A percentile compares a stretch with the other conserved stretches of the same genome.
These are phyloP conservation scores for Platyura marginata DNA, from an alignment of 1,140 invertebrate species.

Conservation along the genomic window DNA sequence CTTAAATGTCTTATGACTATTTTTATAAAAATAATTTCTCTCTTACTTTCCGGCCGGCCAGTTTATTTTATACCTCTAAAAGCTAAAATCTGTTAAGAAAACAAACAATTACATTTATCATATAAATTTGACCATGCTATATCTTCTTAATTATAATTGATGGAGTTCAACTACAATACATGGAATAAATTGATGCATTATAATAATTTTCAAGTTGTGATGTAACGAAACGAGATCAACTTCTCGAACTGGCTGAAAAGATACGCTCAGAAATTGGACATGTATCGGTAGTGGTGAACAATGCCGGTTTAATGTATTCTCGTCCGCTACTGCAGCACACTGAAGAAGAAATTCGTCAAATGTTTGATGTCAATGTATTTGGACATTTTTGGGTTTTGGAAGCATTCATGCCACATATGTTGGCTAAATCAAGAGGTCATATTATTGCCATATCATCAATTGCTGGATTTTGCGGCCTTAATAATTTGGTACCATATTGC, in stretches of 20 bases:
- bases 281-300: conserved; percentile 49
- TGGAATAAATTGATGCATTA: neutral
- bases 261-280: conserved; percentile 42
- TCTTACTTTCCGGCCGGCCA: too few relatives aligned
- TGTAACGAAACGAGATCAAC: conserved; percentile 40
- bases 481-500: conserved; percentile 63
- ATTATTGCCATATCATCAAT: conserved; percentile 64
- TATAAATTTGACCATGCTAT: too few relatives aligned
- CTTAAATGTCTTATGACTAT: too few relatives aligned
- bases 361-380: conserved; percentile 52
- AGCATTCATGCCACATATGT: conserved; percentile 60
- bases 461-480: conserved; percentile 48
- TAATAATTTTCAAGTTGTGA: conserved; percentile 34
- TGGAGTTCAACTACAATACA: too few relatives aligned
- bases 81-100: too few relatives aligned
- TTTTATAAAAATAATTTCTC: too few relatives aligned
- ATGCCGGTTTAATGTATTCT: conserved; percentile 61
- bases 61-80: too few relatives aligned
- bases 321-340: conserved; percentile 36
- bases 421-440: conserved; percentile 51
- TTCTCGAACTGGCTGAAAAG: conserved; percentile 31
- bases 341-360: conserved; percentile 35
- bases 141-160: too few relatives aligned
- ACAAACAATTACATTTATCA: too few relatives aligned
- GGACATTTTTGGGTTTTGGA: conserved; percentile 58